A percentile compares a stretch with the other conserved stretches of the same genome.
phyloP scores from a whole-genome alignment of 2,888 invertebrate species.

The Habrosyne pyritoides region DNA sequence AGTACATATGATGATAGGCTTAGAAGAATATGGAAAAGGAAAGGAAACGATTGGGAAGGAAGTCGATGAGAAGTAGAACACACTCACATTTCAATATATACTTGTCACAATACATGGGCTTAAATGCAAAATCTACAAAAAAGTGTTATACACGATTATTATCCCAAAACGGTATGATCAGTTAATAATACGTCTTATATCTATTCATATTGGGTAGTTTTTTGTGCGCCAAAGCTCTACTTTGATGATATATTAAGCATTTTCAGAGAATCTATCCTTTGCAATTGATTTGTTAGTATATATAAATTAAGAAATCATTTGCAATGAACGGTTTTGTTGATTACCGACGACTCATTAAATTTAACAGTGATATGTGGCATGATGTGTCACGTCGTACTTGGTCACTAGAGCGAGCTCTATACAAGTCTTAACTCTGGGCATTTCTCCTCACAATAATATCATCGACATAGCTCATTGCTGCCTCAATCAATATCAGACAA shows the following conservation, averaged over 20 bases:
- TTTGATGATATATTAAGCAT: conserved; percentile 68
- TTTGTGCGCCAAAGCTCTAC: conserved; percentile 81
- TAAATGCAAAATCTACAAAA: conserved; percentile 80
- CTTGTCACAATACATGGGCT: conserved; percentile 77
- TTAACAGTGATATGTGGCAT: conserved; percentile 78
- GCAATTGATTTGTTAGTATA: conserved; percentile 10
- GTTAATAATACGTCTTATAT: conserved; percentile 70
- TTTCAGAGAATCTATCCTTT: conserved; percentile 29
- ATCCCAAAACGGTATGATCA: conserved; percentile 72
- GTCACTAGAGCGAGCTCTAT: conserved; percentile 58
- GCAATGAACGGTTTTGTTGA: conserved; percentile 25
- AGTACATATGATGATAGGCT: conserved; percentile 20
- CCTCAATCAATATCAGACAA: conserved; percentile 12
- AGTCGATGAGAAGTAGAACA: conserved; percentile 66
- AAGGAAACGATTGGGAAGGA: conserved; percentile 39
- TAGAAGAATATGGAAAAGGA: conserved; percentile 31
- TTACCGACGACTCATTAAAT: conserved; percentile 51
- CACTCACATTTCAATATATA: conserved; percentile 74
- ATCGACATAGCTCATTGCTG: conserved; percentile 25
- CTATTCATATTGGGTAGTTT: conserved; percentile 65
- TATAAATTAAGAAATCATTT: conserved; percentile 22
- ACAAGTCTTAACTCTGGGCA: conserved; percentile 44
- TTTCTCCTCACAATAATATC: conserved; percentile 25
- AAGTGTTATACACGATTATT: conserved; percentile 78
- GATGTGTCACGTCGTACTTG: conserved; percentile 79